A percentile compares a stretch with the other conserved stretches of the same genome.
Conservation (phyloP, 2,113 vertebrate genomes). For the Rhinoderma darwinii region DNA sequence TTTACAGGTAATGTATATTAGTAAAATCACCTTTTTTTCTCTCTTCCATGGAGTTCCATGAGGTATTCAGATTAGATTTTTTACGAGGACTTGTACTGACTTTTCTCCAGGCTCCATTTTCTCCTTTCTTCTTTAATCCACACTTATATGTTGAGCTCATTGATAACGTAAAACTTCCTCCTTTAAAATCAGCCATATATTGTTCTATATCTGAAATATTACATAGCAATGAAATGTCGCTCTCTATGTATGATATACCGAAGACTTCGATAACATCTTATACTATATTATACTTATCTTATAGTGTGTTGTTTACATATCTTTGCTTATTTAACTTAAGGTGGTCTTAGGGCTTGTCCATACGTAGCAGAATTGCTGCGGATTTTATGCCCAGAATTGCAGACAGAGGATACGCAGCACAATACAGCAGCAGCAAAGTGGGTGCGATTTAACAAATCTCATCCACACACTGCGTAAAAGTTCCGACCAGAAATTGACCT, state of each 20-base stretch:
- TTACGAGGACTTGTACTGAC: slow-evolving; percentile 92
- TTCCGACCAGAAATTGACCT: too few species aligned
- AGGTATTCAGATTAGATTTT: slow-evolving; percentile 74
- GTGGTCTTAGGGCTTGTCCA: too few species aligned
- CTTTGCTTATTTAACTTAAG: too few species aligned
- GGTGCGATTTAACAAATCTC: too few species aligned
- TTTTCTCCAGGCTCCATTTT: slow-evolving; percentile 83
- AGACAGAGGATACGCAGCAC: too few species aligned
- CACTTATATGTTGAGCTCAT: slow-evolving; percentile 77
- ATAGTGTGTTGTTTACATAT: too few species aligned
- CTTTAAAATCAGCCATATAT: slow-evolving; percentile 84
- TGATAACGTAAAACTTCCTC: slow-evolving; percentile 84
- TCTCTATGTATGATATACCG: neutral
- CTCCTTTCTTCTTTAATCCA: slow-evolving; percentile 79
- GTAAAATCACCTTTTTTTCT: slow-evolving; percentile 47
- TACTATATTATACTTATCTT: too few species aligned
- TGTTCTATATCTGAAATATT: slow-evolving; percentile 83
- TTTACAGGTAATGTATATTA: neutral
- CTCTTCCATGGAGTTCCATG: slow-evolving; percentile 75
- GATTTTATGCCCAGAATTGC: too few species aligned
- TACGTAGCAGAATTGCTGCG: too few species aligned
- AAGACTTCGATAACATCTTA: too few species aligned
- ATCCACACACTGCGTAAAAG: too few species aligned
- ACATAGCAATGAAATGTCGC: neutral
- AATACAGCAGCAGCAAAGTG: too few species aligned